A percentile compares a stretch with the other conserved stretches of the same genome.
These are phyloP conservation scores for Periophthalmus magnuspinnatus DNA, from an alignment of 2,797 vertebrate genomes.

Conservation along the genomic window DNA sequence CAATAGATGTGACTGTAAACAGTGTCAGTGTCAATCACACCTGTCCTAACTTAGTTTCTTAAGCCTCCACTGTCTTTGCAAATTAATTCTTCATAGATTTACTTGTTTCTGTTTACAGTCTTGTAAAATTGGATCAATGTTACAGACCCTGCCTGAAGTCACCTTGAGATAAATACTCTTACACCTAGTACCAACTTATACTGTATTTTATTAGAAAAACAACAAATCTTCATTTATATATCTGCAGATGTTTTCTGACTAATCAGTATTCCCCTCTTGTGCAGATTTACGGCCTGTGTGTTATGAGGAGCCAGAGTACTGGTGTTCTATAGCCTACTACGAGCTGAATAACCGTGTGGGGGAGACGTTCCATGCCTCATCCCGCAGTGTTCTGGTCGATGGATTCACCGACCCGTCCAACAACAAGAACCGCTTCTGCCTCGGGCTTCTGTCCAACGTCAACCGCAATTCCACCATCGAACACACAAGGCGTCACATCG, in stretches of 20 bases:
- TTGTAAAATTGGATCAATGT: constrained; percentile 1
- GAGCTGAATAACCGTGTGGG: constrained; percentile 98
- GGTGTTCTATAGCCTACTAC: constrained; percentile 99
- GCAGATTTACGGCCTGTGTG: constrained; percentile 95
- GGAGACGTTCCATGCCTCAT: constrained; percentile 95
- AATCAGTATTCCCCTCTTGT: constrained; percentile 44
- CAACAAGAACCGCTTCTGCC: constrained; percentile 98
- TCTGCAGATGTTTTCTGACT: neutral
- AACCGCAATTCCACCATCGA: constrained; percentile 99
- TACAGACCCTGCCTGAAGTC: neutral
- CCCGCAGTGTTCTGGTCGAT: constrained; percentile 94
- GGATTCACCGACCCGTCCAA: constrained; percentile 99
- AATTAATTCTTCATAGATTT: neutral
- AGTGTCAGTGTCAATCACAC: no score
- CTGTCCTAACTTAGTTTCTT: no score
- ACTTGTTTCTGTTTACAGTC: neutral
- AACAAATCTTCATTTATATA: neutral
- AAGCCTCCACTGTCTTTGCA: no score
- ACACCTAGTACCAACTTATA: no score
- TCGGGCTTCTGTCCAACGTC: constrained; percentile 96
- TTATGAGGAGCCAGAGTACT: constrained; percentile 96
- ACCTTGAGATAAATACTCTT: neutral
- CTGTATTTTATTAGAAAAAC: neutral
- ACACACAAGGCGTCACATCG: constrained; percentile 96
- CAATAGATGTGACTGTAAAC: no score